Evolutionary conservation across 2,113 vertebrate genomes (phyloP), one percentile per base, ranked within the genome.

Genomic region (Alces alces): DNA sequence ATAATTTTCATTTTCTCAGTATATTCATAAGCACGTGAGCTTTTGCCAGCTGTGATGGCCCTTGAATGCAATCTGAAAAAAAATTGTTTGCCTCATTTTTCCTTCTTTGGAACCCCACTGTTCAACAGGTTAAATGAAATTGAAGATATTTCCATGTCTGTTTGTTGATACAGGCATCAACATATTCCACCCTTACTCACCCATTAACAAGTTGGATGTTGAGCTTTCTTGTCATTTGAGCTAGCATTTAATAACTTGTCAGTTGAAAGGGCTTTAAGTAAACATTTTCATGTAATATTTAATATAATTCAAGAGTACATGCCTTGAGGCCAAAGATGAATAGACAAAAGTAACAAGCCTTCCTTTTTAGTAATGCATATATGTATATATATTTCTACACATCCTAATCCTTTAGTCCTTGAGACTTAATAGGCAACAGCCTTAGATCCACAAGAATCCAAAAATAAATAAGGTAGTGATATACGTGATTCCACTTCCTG

Each of bases 231-330:
- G 98, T 98, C 98, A 98, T 98, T 99, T 98, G 98, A 99, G 98
- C 98, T 98, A 97, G 96, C 98, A 98, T 98, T 98, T 99, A 98
- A 99, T 98, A 98, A 98, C 95, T 96, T 98, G 98, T 98, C 98
- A 98, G 87, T 97, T 98, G 98, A 98, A 98, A 98, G 95, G 96
- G 97, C 95, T 98, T 98, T 98, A 99, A 98, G 98, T 99, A 99
- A 99, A 99, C 98, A 98, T 98, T 98, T 98, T 98, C 94, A 95
- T 98, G 98, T 97, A 98, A 98, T 99, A 99, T 99, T 99, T 98
- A 98, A 98, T 99, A 97, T 94, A 98, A 94, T 96, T 95, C 98
- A 98, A 96, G 96, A 95, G 98, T 97, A 95, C n/a, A 73, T 98
- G 97, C 97, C 98, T 98, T 97, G 96, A 97, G 98, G 98, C 97